A percentile compares a stretch with the other conserved stretches of the same genome.
Evolutionary conservation across 2,113 vertebrate genomes (phyloP).

Genomic region (Thinocorus orbignyianus): DNA sequence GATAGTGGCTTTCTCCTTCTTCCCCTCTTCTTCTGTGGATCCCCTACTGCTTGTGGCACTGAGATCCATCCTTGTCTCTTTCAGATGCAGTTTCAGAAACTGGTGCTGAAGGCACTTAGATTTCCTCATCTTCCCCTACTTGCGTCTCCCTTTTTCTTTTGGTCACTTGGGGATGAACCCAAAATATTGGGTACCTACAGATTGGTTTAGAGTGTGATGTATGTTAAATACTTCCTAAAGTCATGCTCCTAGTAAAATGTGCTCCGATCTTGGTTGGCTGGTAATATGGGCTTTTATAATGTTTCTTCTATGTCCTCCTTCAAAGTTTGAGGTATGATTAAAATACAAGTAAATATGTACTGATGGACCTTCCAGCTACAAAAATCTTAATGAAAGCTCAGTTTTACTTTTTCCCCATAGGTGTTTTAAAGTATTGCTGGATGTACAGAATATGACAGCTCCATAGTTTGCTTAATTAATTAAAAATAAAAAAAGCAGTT

Average conservation of each 20-base stretch:
- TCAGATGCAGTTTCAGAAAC: neutral
- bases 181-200: neutral
- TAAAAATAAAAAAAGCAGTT: neutral
- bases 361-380: neutral
- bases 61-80: neutral
- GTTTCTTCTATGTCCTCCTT: neutral
- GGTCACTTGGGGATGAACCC: neutral
- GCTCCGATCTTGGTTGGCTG: neutral
- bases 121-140: neutral
- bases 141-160: neutral
- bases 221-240: neutral
- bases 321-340: neutral
- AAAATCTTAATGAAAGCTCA: neutral
- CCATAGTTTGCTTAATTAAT: neutral
- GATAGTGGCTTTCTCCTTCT: neutral
- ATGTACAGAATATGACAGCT: neutral
- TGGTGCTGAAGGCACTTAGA: neutral
- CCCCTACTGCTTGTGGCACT: accelerated
- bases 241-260: neutral
- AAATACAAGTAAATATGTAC: neutral
- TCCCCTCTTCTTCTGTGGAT: neutral
- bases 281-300: neutral
- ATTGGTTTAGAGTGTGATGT: neutral
- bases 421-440: neutral
- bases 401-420: neutral